Base-by-base conservation (phyloP, 2,888 invertebrate genomes). In the Poecilobothrus nobilitatus region DNA sequence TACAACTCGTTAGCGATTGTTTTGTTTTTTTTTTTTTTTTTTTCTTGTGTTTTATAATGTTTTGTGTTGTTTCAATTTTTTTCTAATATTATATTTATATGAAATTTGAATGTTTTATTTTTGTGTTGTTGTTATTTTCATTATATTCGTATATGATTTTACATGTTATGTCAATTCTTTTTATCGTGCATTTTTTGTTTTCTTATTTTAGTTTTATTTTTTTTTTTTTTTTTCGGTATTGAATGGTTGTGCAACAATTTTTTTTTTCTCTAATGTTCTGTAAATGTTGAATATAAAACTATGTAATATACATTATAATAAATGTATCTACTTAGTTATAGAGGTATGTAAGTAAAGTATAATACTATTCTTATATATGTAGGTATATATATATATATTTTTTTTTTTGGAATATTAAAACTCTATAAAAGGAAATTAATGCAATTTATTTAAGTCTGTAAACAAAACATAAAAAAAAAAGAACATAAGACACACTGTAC, bases 371-470 rank as follows among this genome's bases (percentile, higher is more conserved):
- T 37, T 8, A 37, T 8, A 10, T 12, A 37, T 37, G 2, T 37
- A 10, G 1, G 6, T 37, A 10, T 37, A 10, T 8, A 37, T 37
- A 12, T 7, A 37, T 8, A 37, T 37, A 12, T 5, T 10, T 18
- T 18, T 18, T n/a, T n/a, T n/a, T n/a, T n/a, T n/a, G n/a, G n/a
- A 53, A 53, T 53, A 15, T 18, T 12, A n/a, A 18, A 37, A 12
- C 18, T 53, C 53, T 53, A 53, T 53, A 53, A 53, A 53, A 53
- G 53, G 53, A 53, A 53, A 53, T 53, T 53, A 53, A 53, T 53
- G 53, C 15, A 18, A 53, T 53, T 12, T 53, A 53, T 12, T 41
- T 41, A 12, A 12, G 9, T 41, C 15, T 41, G 12, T 41, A 5
- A 8, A 41, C 2, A 41, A 41, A 41, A 41, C 2, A 41, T 41